Conservation (phyloP, 2,797 vertebrate species). For the Tachyglossus aculeatus region DNA sequence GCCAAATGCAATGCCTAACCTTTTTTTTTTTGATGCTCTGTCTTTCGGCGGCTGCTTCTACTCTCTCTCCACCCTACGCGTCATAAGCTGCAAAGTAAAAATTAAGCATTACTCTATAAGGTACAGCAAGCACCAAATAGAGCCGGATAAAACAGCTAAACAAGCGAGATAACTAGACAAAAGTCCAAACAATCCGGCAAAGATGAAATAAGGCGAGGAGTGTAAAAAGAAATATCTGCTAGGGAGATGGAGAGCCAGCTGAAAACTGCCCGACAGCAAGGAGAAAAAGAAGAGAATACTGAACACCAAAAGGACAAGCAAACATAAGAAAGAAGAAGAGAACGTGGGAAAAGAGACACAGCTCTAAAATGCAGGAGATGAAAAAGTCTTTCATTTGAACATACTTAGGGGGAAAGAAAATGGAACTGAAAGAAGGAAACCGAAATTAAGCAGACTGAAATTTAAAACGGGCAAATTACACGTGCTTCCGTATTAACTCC, state of each 20-base stretch:
- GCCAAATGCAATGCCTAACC: not conserved
- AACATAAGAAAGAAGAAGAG: no score
- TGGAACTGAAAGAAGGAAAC: not conserved
- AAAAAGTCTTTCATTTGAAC: no score
- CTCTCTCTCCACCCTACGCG: not conserved
- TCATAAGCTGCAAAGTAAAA: conserved; percentile 1
- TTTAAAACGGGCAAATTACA: not conserved
- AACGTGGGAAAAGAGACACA: no score
- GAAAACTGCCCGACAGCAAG: no score
- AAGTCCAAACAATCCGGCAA: not conserved
- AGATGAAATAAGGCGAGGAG: not conserved
- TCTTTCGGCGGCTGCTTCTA: not conserved
- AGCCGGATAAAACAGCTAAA: conserved; percentile 2
- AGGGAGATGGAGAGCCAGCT: not conserved
- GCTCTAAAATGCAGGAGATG: no score
- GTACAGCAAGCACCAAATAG: conserved; percentile 13
- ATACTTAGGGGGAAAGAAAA: not conserved
- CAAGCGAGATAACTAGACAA: conserved; percentile 8
- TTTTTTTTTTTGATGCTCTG: not conserved
- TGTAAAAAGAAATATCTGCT: conserved; percentile 11
- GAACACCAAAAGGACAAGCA: no score
- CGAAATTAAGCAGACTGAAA: not conserved
- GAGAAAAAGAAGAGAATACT: no score
- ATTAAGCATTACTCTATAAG: conserved; percentile 19
- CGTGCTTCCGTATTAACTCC: not conserved